Conservation (phyloP, 1,140 invertebrate species). For the Scaptodrosophila lebanonensis region DNA sequence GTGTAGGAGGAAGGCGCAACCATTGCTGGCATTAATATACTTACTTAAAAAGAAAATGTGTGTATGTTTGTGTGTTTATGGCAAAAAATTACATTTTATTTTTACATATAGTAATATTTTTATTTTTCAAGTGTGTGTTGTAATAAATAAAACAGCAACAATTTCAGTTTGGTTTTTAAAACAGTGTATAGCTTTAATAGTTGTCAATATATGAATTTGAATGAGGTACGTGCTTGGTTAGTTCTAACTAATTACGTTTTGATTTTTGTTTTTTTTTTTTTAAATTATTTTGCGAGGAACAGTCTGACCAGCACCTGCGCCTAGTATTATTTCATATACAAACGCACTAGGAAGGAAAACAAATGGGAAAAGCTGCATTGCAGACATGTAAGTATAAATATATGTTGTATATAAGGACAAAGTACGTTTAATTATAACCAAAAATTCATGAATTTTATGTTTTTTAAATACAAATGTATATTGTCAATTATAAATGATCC, state of each 20-base stretch:
- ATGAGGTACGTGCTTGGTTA: slow-evolving; percentile 66
- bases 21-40: too few species aligned
- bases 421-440: too few species aligned
- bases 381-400: slow-evolving; percentile 41
- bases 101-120: slow-evolving; percentile 30
- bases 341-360: too few species aligned
- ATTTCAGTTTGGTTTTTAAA: slow-evolving; percentile 61
- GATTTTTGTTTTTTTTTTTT: too few species aligned
- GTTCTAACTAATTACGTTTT: slow-evolving; percentile 10
- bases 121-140: neutral
- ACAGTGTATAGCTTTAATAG: slow-evolving; percentile 65
- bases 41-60: too few species aligned
- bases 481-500: too few species aligned
- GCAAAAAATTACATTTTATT: slow-evolving; percentile 28
- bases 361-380: slow-evolving; percentile 33
- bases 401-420: too few species aligned
- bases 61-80: slow-evolving; percentile 1
- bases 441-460: too few species aligned
- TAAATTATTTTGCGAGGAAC: too few species aligned
- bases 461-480: too few species aligned
- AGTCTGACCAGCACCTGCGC: too few species aligned
- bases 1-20: slow-evolving; percentile 23
- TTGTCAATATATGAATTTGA: slow-evolving; percentile 65
- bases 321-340: too few species aligned
- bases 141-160: slow-evolving; percentile 72